Base-by-base conservation (phyloP, 1,140 invertebrate genomes). In the Samia ricini region DNA sequence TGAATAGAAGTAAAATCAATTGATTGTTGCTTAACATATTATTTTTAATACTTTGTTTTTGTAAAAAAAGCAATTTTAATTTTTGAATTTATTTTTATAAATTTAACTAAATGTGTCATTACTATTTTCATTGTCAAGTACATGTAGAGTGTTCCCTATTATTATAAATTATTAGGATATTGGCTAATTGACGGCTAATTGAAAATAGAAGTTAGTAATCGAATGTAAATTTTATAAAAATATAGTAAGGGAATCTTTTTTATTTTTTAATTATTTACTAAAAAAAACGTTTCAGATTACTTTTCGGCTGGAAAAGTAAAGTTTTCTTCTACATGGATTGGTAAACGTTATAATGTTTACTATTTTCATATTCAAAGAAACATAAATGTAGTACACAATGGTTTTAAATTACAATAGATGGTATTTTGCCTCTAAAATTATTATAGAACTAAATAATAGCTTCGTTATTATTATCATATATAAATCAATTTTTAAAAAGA, bases 51-150 rank as follows among this genome's bases (percentile, higher is more conserved):
- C 76, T 69, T 15, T 42, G n/a, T 42, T 12, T 71, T 78, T 79
- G 75, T 79, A 68, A 81, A 75, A 72, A 66, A 80, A 81, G 78
- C 77, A 77, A 77, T 68, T 77, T 77, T 81, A 80, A 78, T 78
- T 81, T 82, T 78, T 76, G 75, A n/a, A n/a, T n/a, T 72, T 73
- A 72, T 73, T 80, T 80, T 72, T 72, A 63, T 42, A 42, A 42
- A 15, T 42, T n/a, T n/a, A n/a, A n/a, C n/a, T n/a, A n/a, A 48
- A 58, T 69, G 61, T 76, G 71, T 26, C 4, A 26, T 26, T 26
- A 26, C 8, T 26, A 26, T 8, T 26, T 26, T 26, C 26, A 15
- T 10, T 42, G 12, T 42, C 1, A 12, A 42, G 15, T 42, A 15
- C 33, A 42, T 15, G 33, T 42, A 15, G 8, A 12, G 33, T 42